A percentile compares a stretch with the other conserved stretches of the same genome.
These are phyloP conservation scores for Neoaliturus tenellus DNA, from an alignment of 2,888 invertebrate species.

Conservation along the genomic window DNA sequence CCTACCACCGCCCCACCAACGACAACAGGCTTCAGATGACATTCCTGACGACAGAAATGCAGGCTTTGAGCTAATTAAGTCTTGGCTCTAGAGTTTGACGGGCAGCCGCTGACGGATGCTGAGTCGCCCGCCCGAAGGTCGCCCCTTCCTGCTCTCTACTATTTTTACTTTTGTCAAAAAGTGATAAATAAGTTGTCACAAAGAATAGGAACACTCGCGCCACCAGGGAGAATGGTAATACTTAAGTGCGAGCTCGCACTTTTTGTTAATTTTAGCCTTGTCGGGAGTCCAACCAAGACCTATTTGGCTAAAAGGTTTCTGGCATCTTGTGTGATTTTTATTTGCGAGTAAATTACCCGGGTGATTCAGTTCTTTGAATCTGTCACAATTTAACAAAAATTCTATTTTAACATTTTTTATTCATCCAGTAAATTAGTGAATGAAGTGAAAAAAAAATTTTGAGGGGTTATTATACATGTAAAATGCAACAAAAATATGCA, in stretches of 20 bases:
- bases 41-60: conserved; percentile 30
- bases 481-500: too few species aligned
- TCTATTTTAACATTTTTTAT: too few species aligned
- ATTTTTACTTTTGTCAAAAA: conserved; percentile 10
- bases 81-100: conserved; percentile 33
- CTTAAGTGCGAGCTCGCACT: not conserved
- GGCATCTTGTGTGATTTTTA: not conserved
- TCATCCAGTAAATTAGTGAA: too few species aligned
- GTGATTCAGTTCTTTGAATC: not conserved
- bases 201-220: not conserved
- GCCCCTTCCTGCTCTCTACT: not conserved
- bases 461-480: too few species aligned
- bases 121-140: conserved; percentile 23
- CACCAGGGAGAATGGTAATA: not conserved
- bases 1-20: conserved; percentile 5
- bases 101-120: not conserved
- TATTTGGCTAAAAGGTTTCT: not conserved
- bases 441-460: too few species aligned
- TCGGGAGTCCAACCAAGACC: not conserved
- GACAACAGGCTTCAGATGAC: not conserved
- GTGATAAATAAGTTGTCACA: not conserved
- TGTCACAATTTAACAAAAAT: not conserved
- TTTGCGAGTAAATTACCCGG: not conserved
- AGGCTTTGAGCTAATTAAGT: conserved; percentile 43
- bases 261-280: not conserved